These are phyloP conservation scores for Plusia festucae DNA, from an alignment of 2,888 invertebrate species.

Conservation along the genomic window DNA sequence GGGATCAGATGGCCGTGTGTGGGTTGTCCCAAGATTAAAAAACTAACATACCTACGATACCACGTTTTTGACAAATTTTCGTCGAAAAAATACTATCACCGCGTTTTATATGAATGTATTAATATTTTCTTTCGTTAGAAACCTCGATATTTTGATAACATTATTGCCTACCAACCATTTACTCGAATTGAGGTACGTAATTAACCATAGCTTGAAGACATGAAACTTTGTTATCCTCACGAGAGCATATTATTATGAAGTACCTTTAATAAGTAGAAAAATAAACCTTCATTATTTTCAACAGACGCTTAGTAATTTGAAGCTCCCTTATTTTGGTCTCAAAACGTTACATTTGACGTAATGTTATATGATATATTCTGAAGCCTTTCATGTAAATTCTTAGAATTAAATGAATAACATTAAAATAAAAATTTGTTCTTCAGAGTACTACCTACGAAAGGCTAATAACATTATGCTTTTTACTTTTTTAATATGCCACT, in stretches of 20 bases:
- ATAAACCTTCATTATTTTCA: constrained; percentile 7
- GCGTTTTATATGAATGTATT: too few species aligned
- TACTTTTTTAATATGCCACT: too few species aligned
- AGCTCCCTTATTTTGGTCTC: constrained; percentile 27
- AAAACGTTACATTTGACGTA: constrained; percentile 30
- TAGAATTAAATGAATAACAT: neutral
- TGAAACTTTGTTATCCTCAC: constrained; percentile 34
- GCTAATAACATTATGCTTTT: neutral
- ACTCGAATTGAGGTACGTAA: constrained; percentile 26
- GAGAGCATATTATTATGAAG: constrained; percentile 16
- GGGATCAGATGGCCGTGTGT: too few species aligned
- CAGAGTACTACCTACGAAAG: neutral
- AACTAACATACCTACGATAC: too few species aligned
- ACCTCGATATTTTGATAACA: constrained; percentile 1
- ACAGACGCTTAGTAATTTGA: constrained; percentile 18
- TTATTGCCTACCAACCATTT: neutral
- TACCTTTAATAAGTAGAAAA: constrained; percentile 34
- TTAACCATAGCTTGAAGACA: constrained; percentile 35
- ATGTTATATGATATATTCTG: constrained; percentile 15
- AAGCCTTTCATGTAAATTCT: constrained; percentile 9
- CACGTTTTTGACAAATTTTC: too few species aligned
- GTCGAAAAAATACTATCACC: too few species aligned
- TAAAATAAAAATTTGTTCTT: neutral
- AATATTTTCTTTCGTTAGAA: constrained; percentile 26
- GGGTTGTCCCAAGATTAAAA: too few species aligned